A percentile compares a stretch with the other conserved stretches of the same genome.
Evolutionary conservation across 2,888 invertebrate species (phyloP).

Genomic region (Trypoxylon attenuatum): DNA sequence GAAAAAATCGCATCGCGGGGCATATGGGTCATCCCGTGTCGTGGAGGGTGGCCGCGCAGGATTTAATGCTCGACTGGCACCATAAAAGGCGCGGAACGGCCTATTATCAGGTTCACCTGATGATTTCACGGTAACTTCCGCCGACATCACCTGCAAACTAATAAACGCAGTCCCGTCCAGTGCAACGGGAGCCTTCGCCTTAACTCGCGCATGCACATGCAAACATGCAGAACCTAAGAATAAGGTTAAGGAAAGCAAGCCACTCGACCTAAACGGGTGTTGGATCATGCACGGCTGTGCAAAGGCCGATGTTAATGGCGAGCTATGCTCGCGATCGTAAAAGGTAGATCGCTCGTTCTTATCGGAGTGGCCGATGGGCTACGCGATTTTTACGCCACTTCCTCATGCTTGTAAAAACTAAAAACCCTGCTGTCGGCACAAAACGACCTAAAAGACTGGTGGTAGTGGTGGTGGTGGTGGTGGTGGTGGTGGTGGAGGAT

Average conservation of each 20-base stretch:
- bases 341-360: slow-evolving; percentile 31
- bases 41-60: background rate
- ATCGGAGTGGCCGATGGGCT: slow-evolving; percentile 6
- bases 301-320: slow-evolving; percentile 24
- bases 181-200: background rate
- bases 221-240: slow-evolving; percentile 4
- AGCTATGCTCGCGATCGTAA: slow-evolving; percentile 20
- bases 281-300: background rate
- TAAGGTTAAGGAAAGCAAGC: slow-evolving; percentile 2
- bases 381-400: slow-evolving; percentile 26
- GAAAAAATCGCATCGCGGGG: background rate
- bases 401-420: slow-evolving; percentile 26
- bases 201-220: slow-evolving; percentile 4
- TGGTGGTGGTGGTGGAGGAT: too few relatives aligned
- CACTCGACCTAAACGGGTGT: slow-evolving; percentile 15
- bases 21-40: slow-evolving; percentile 13
- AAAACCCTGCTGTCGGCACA: background rate
- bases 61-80: slow-evolving; percentile 15
- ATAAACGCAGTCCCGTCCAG: background rate
- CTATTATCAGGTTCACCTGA: slow-evolving; percentile 14
- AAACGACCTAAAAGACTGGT: background rate
- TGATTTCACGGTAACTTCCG: slow-evolving; percentile 13
- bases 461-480: too few relatives aligned
- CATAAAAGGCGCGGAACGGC: slow-evolving; percentile 10
- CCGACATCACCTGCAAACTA: background rate